Percentiles rank a stretch among this genome's conserved stretches.
These are phyloP conservation scores for Macaca fascicularis DNA, from an alignment of 2,113 vertebrate genomes.

Conservation along the genomic window DNA sequence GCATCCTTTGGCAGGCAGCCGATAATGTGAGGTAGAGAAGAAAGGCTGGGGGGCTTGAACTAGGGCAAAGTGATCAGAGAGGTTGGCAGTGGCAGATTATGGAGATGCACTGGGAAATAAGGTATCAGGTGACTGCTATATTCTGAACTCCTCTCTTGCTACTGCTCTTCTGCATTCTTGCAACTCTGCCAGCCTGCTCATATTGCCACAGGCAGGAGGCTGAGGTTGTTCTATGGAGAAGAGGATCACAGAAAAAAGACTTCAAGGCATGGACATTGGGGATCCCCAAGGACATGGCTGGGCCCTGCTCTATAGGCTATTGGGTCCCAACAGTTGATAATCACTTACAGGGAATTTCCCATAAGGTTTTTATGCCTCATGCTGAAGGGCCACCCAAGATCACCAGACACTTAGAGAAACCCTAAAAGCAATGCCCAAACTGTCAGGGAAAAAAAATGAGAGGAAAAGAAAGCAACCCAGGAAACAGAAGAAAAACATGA, in stretches of 20 bases:
- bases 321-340: neutral
- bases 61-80: neutral
- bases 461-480: neutral
- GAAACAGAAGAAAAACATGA: neutral
- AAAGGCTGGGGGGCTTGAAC: rapidly evolving
- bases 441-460: neutral
- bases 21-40: neutral
- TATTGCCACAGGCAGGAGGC: neutral
- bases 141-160: neutral
- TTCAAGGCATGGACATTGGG: too few relatives aligned
- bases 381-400: neutral
- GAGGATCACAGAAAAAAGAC: neutral
- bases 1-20: too few relatives aligned
- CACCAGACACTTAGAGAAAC: neutral
- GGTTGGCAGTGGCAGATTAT: neutral
- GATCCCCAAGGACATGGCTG: too few relatives aligned
- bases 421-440: neutral
- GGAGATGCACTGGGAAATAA: neutral
- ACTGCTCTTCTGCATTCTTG: neutral
- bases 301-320: too few relatives aligned
- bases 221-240: neutral
- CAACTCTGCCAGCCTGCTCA: neutral
- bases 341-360: neutral
- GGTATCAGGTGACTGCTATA: neutral
- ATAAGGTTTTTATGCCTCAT: neutral